These are phyloP conservation scores for Phyto melanocephala DNA, from an alignment of 2,888 invertebrate genomes.

Conservation along the genomic window DNA sequence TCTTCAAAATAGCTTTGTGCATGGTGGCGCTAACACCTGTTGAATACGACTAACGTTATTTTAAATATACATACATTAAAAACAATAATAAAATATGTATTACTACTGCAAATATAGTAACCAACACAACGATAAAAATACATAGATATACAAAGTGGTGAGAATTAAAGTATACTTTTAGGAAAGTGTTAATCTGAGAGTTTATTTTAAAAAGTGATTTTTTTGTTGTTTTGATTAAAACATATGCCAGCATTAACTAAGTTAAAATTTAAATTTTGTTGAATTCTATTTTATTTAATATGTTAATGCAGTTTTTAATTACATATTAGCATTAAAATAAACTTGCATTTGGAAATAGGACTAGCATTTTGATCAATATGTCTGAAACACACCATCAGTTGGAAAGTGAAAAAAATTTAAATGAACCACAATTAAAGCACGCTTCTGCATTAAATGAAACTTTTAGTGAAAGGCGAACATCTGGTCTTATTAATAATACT, in stretches of 20 bases:
- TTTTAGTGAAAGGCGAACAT: slow-evolving; percentile 51
- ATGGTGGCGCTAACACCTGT: slow-evolving; percentile 77
- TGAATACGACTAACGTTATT: slow-evolving; percentile 66
- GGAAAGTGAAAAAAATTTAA: slow-evolving; percentile 17
- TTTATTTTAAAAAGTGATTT: not conserved
- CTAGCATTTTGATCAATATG: slow-evolving; percentile 42
- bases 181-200: not conserved
- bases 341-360: not conserved
- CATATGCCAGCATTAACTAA: slow-evolving; percentile 33
- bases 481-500: slow-evolving; percentile 65
- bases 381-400: not conserved
- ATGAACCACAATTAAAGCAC: slow-evolving; percentile 21
- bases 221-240: not conserved
- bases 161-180: slow-evolving; percentile 39
- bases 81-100: too few species aligned
- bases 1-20: slow-evolving; percentile 75
- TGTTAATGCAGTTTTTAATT: not conserved
- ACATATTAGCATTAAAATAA: not conserved
- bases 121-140: not conserved
- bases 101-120: not conserved
- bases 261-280: not conserved
- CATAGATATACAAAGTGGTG: not conserved
- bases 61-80: slow-evolving; percentile 24
- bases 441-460: slow-evolving; percentile 57
- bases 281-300: not conserved